Evolutionary conservation across 2,113 vertebrate genomes (phyloP), one percentile per base, ranked within the genome.

Genomic region (Cryptomyrus ogoouensis): DNA sequence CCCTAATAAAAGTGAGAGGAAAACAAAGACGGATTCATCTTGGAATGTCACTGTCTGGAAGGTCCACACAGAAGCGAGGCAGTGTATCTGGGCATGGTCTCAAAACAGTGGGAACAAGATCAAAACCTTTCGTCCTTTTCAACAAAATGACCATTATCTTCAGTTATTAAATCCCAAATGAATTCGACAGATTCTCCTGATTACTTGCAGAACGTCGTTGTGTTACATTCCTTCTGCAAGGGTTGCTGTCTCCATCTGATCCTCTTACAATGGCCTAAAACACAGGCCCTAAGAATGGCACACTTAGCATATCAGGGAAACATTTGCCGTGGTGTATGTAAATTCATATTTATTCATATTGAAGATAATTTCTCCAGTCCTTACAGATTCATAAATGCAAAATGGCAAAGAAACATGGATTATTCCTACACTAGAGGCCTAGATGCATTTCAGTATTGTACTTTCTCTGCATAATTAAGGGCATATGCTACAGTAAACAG

Each of bases 101-200:
- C 92, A 91, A 89, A 89, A 62, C 70, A 77, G 50, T 83, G 42
- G 35, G 83, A 88, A 83, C 44, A 12, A 89, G 90, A 89, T 90
- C 80, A 90, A 70, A 90, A 31, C 77, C 87, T 87, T 83, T 47
- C 31, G 50, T 90, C 31, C 52, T 62, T 83, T 80, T 88, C 70
- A 77, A 58, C 87, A 66, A 84, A 35, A 66, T 88, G 27, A 70
- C 77, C 8, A 50, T 15, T 83, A 31, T 88, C 35, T 46, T 35
- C 24, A 44, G 91, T 92, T 66, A 92, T 66, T 47, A 62, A 89
- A 93, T 92, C 92, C 91, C 89, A 91, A 52, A 42, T 85, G 58
- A 35, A 90, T 90, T 88, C 49, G 5, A 56, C 90, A 35, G 87
- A 92, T 90, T 62, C 13, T 27, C 42, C 47, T 47, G 49, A 88